These are phyloP conservation scores for Madoqua kirkii DNA, from an alignment of 2,113 vertebrate species.

Conservation along the genomic window DNA sequence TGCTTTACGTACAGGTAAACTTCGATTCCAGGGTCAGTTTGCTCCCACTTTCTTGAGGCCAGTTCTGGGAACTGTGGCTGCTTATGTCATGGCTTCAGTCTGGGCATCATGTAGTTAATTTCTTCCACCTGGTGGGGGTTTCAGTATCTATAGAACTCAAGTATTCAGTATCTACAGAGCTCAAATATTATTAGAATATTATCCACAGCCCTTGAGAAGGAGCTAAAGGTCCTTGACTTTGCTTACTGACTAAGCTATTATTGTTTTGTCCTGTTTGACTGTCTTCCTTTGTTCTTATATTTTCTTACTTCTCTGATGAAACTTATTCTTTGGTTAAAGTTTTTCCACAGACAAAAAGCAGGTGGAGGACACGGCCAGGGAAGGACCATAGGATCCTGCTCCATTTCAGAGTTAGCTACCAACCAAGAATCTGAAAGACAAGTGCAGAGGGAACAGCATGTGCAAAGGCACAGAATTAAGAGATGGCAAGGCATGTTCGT, in stretches of 20 bases:
- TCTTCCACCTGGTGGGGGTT: neutral
- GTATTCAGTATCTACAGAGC: neutral
- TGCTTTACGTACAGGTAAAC: neutral
- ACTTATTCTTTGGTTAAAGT: neutral
- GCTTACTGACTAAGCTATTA: neutral
- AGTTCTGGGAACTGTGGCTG: neutral
- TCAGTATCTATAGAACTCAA: neutral
- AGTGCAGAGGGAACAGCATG: neutral
- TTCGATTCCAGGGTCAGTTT: neutral
- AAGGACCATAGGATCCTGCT: neutral
- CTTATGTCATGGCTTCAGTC: neutral
- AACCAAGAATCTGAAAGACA: neutral
- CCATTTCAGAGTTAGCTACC: neutral
- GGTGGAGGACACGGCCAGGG: rapidly evolving
- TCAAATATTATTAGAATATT: neutral
- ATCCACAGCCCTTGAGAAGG: neutral
- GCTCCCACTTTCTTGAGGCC: neutral
- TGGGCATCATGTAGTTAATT: neutral
- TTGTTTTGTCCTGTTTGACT: neutral
- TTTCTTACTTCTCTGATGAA: neutral
- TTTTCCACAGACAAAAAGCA: neutral
- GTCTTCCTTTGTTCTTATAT: neutral
- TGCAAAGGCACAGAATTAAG: neutral
- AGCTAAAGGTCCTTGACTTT: neutral
- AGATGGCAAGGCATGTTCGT: neutral